These are phyloP conservation scores for Synergus itoensis DNA, from an alignment of 2,888 invertebrate genomes.

Conservation along the genomic window DNA sequence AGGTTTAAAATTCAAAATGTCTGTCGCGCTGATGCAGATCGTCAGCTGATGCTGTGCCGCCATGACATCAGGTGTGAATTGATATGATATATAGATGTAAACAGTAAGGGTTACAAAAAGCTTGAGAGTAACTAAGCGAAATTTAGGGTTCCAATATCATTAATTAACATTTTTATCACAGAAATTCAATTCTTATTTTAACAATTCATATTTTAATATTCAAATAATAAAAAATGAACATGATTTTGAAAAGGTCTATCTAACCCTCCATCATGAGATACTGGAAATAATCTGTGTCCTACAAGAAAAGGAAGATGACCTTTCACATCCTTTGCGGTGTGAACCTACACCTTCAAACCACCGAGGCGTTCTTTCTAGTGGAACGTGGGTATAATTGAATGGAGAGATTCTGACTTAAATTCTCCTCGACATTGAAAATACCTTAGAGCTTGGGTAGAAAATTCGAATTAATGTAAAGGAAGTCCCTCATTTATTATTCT, in stretches of 20 bases:
- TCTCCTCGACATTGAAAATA: background rate
- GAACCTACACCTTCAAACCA: background rate
- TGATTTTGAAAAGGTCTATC: background rate
- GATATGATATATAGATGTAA: background rate
- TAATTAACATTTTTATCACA: too few relatives aligned
- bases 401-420: background rate
- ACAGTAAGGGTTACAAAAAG: too few relatives aligned
- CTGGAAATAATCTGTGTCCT: background rate
- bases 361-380: background rate
- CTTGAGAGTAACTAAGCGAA: too few relatives aligned
- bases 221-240: background rate
- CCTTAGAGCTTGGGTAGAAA: background rate
- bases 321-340: background rate
- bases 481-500: background rate
- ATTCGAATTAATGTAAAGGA: conserved; percentile 6
- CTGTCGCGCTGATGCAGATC: background rate
- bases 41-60: background rate
- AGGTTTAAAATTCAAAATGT: background rate
- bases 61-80: background rate
- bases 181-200: too few relatives aligned
- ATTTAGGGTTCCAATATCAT: too few relatives aligned
- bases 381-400: background rate
- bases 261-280: background rate
- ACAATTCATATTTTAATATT: too few relatives aligned
- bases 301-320: background rate